These are phyloP conservation scores for Nasonia giraulti DNA, from an alignment of 1,140 invertebrate species.

Conservation along the genomic window DNA sequence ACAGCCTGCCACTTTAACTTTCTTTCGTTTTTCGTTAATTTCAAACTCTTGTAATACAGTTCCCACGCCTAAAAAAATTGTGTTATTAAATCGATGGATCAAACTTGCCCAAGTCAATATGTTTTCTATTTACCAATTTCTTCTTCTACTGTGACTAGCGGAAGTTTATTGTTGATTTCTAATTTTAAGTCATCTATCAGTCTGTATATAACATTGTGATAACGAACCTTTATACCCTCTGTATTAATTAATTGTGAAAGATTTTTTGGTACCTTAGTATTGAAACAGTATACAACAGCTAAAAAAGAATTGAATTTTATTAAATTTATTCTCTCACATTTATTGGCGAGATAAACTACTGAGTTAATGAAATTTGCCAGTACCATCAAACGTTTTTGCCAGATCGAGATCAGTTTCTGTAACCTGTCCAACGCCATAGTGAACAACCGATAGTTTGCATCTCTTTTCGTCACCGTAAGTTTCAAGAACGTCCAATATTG, in stretches of 20 bases:
- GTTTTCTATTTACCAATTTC: slow-evolving; percentile 77
- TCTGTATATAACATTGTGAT: slow-evolving; percentile 93
- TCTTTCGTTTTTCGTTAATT: slow-evolving; percentile 87
- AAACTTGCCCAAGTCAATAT: not conserved
- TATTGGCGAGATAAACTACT: not conserved
- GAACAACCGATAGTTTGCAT: slow-evolving; percentile 89
- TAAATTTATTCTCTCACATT: not conserved
- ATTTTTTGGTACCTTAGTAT: slow-evolving; percentile 78
- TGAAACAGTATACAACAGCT: slow-evolving; percentile 92
- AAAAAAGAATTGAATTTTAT: slow-evolving; percentile 48
- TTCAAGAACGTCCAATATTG: slow-evolving; percentile 92
- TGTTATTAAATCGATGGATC: slow-evolving; percentile 15
- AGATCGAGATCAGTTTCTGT: slow-evolving; percentile 90
- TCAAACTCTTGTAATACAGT: slow-evolving; percentile 89
- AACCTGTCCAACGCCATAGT: slow-evolving; percentile 92
- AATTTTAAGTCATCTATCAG: slow-evolving; percentile 91
- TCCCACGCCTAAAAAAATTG: slow-evolving; percentile 83
- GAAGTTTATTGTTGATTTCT: slow-evolving; percentile 85
- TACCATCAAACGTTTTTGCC: slow-evolving; percentile 87
- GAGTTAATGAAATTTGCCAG: slow-evolving; percentile 23
- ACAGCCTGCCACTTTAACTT: slow-evolving; percentile 91
- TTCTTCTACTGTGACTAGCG: slow-evolving; percentile 83
- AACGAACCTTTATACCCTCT: slow-evolving; percentile 78
- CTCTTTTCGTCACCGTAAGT: slow-evolving; percentile 85
- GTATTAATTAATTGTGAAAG: slow-evolving; percentile 74